Conservation (phyloP, 2,113 vertebrate genomes). For the Serinus canaria region DNA sequence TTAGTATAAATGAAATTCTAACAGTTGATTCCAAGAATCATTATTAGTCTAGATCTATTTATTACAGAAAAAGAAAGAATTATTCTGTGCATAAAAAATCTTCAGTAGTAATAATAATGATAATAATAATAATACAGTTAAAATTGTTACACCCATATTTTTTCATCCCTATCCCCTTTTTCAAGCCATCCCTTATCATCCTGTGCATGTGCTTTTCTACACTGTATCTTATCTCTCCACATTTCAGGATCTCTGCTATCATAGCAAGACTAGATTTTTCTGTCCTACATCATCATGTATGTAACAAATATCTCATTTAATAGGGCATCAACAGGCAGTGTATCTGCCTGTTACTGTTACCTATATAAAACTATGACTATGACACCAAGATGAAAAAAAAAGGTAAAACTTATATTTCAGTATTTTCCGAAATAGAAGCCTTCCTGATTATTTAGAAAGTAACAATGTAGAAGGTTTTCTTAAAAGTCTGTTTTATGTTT, state of each 20-base stretch:
- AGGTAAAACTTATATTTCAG: background rate
- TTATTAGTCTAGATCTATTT: background rate
- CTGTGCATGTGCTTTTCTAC: background rate
- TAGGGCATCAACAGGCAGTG: background rate
- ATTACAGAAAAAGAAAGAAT: background rate
- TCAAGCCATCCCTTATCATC: background rate
- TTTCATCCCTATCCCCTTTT: background rate
- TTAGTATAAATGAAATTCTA: background rate
- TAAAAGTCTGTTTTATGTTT: background rate
- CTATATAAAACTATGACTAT: background rate
- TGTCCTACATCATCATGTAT: background rate
- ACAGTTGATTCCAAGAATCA: background rate
- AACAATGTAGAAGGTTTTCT: background rate
- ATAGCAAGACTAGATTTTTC: background rate
- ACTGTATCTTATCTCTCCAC: background rate
- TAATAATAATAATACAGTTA: background rate
- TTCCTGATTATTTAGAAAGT: background rate
- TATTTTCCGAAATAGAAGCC: background rate
- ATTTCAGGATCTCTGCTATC: background rate
- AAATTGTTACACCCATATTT: background rate
- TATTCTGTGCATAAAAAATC: background rate
- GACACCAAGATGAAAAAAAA: background rate
- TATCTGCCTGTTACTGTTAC: background rate
- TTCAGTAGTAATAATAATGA: background rate
- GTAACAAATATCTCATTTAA: background rate